Evolutionary conservation across 2,113 vertebrate species (phyloP).

Genomic region (Misgurnus anguillicaudatus): DNA sequence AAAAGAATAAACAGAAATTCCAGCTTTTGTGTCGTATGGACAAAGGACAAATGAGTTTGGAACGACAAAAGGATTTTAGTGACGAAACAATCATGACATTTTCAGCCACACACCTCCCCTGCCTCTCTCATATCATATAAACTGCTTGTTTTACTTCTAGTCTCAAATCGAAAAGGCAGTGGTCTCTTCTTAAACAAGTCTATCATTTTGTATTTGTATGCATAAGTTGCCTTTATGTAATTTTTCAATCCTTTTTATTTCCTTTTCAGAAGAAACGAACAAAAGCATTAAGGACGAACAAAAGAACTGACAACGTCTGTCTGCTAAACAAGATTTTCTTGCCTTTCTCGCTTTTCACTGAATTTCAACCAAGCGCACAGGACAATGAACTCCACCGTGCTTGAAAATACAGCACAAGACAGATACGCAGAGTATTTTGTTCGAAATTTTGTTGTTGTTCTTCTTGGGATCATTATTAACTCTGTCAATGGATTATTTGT

Average conservation of each 20-base stretch:
- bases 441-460: slow-evolving; percentile 58
- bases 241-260: too few species aligned
- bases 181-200: too few species aligned
- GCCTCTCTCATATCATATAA: slow-evolving; percentile 13
- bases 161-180: neutral
- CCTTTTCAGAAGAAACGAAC: too few species aligned
- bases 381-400: slow-evolving; percentile 53
- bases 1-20: too few species aligned
- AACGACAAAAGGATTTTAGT: too few species aligned
- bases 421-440: slow-evolving; percentile 39
- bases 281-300: too few species aligned
- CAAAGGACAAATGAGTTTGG: too few species aligned
- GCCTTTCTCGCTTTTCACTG: too few species aligned
- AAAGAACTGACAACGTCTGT: too few species aligned
- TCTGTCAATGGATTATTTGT: slow-evolving; percentile 62
- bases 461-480: slow-evolving; percentile 54
- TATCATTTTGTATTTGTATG: too few species aligned
- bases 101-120: neutral
- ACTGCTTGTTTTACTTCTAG: neutral
- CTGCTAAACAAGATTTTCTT: too few species aligned
- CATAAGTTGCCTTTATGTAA: too few species aligned
- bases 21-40: neutral
- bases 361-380: neutral
- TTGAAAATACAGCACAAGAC: neutral
- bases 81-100: slow-evolving; percentile 27